Evolutionary conservation across 1,140 invertebrate species (phyloP), one percentile per base, ranked within the genome.

Genomic region (Pseudachorutes palmiensis): DNA sequence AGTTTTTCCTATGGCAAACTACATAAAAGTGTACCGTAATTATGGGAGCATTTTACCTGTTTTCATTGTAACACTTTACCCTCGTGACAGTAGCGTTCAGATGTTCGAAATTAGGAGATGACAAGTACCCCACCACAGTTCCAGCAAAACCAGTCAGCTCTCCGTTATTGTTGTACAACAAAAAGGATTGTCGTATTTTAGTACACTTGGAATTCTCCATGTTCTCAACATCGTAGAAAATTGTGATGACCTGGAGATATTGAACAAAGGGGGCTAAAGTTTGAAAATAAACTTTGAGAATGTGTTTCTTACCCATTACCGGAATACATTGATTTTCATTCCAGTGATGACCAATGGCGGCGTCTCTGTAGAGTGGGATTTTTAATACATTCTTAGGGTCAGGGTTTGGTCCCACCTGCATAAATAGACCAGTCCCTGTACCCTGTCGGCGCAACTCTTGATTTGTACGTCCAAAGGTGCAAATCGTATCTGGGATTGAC

Each of bases 321-420:
- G n/a, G 30, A 41, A 70, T 62, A 57, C 69, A 70, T 2, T 60
- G 48, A 62, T 67, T 67, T n/a, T n/a, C n/a, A n/a, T n/a, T n/a
- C n/a, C n/a, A n/a, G n/a, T n/a, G n/a, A n/a, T n/a, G n/a, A n/a
- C n/a, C n/a, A n/a, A 19, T 49, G 16, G 69, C 69, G 16, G 58
- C 24, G 2, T 55, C 29, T 31, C 48, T 33, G 33, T 70, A 55
- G 5, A 48, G 22, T 16, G 69, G 65, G 19, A 59, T 62, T 1
- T 29, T n/a, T 2, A 70, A 60, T 1, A 70, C 26, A 32, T 61
- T 61, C 2, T 26, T 3, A 3, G 26, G 24, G 16, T 31, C 1
- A 2, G 65, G 60, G 1, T 57, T 64, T 12, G 65, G 69, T 24
- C 69, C 69, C 19, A 45, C 60, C 31, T 70, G 69, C 22, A 67